Base-by-base conservation (phyloP, 2,113 vertebrate genomes). In the Ictalurus furcatus region DNA sequence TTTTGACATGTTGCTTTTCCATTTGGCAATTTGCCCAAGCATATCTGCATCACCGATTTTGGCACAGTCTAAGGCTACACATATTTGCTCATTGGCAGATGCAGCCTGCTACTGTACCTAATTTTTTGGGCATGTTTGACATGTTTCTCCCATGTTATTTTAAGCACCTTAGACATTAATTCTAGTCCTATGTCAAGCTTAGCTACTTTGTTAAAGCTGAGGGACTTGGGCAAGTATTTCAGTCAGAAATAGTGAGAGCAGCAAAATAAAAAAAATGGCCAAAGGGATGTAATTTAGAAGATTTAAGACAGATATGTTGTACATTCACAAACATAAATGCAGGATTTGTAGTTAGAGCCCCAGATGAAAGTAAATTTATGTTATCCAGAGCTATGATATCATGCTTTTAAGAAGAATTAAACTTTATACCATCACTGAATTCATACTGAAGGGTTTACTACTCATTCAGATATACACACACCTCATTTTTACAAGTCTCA, bases 351-450 rank as follows among this genome's bases (percentile, higher is more conserved):
- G 71, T 44, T 86, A 28, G 21, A 28, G 21, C 85, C 1, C 8
- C 23, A 23, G 56, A 78, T 76, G 25, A 78, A 78, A 78, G 37
- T 28, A 87, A 11, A 65, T 52, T 52, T 79, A 48, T 54, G 6
- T 65, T 59, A 59, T 48, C 9, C 30, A 63, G 23, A 65, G n/a
- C 7, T 52, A 67, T 80, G 44, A 52, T 28, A 44, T 61, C 30
- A 76, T 59, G 71, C 21, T 76, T n/a, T 58, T 28, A 74, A 86
- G 71, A 19, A 59, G 54, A 59, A 58, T 17, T 37, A 76, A 86
- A 8, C 34, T 37, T 4, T 87, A 67, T 54, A n/a, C 11, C 61
- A 37, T 67, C 16, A 65, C 59, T 63, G 54, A 34, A 80, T 65
- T 65, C 59, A 87, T 80, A 19, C 7, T 87, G 14, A 30, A 87